phyloP scores from a whole-genome alignment of 2,113 vertebrate species.

The Macaca mulatta region DNA sequence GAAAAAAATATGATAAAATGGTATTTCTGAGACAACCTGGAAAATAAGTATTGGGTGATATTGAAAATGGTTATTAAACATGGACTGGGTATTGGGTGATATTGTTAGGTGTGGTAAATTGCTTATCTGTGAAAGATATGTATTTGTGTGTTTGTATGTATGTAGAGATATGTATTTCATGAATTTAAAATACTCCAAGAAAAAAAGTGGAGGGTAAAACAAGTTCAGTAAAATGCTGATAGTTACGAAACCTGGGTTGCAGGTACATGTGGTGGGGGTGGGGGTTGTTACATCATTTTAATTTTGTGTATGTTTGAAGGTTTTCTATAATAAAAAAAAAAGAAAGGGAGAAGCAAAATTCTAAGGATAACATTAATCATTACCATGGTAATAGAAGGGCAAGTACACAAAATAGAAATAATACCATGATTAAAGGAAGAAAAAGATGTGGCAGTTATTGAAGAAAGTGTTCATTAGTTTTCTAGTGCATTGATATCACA shows the following conservation, averaged over 20 bases:
- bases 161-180: not conserved
- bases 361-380: slow-evolving; percentile 18
- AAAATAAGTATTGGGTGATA: not conserved
- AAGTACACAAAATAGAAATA: not conserved
- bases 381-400: not conserved
- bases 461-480: slow-evolving; percentile 21
- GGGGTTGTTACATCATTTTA: not conserved
- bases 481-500: not conserved
- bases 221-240: slow-evolving; percentile 8
- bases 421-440: not conserved
- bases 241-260: not conserved
- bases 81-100: not conserved
- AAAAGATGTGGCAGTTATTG: not conserved
- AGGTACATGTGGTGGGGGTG: not conserved
- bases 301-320: not conserved
- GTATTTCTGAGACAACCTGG: not conserved
- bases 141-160: no score
- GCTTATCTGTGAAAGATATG: not conserved
- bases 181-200: not conserved
- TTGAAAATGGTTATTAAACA: not conserved
- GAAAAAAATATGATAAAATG: not conserved
- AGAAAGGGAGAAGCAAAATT: not conserved
- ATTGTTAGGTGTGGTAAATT: not conserved
- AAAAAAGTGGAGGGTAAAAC: not conserved
- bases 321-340: not conserved